Evolutionary conservation across 2,113 vertebrate species (phyloP), one percentile per base, ranked within the genome.

Genomic region (Antechinus flavipes): DNA sequence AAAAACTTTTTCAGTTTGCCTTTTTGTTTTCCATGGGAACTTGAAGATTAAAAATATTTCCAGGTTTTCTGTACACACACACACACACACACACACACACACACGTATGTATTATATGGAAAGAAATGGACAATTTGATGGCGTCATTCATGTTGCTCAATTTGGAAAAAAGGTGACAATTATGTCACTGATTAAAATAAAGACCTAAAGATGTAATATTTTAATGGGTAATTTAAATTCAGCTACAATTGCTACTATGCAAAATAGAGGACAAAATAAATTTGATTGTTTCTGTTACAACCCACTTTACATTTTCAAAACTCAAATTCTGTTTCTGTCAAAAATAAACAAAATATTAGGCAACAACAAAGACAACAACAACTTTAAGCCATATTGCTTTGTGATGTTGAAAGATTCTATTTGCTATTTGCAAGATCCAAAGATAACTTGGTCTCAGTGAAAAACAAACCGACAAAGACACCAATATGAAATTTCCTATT

Each of bases 231-330:
- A 76, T 56, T 90, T 90, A 95, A 90, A 61, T 58, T 53, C 90
- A 5, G 4, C 3, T 92, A 0, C 55, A 23, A 90, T 92, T 27
- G 27, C 90, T 35, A 0, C 23, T 53, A 93, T 95, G 12, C n/a
- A 92, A 93, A 96, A 76, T 68, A 25, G 46, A 93, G 27, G 93
- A 47, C 3, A n/a, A 16, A 55, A 42, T 90, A 61, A 89, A 92
- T 50, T 49, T 35, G 68, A 91, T 50, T 35, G 25, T 26, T 93
- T 94, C 91, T 90, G 93, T n/a, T 30, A 42, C n/a, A 19, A 2
- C 35, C n/a, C 56, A 58, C 35, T 46, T 91, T 91, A 58, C 3
- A 12, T 90, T 94, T 91, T 96, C 52, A 93, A 95, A 95, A 89
- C n/a, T 52, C 52, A 47, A 91, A 76, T 90, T 91, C 54, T 84